Evolutionary conservation across 2,888 invertebrate genomes (phyloP).

Genomic region (Podotricha telesiphe): DNA sequence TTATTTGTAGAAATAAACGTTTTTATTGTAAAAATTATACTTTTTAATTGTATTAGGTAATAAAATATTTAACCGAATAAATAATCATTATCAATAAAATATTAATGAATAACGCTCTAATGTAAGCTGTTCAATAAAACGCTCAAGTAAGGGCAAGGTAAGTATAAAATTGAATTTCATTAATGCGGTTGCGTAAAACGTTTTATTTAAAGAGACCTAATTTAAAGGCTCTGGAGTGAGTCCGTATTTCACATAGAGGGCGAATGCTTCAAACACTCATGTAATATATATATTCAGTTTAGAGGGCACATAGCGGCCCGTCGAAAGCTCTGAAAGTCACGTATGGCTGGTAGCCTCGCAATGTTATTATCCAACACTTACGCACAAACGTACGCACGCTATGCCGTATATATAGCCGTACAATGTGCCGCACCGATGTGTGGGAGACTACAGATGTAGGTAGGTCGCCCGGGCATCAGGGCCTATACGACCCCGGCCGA

Average conservation of each 20-base stretch:
- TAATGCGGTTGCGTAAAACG: slow-evolving; percentile 31
- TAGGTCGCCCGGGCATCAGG: slow-evolving; percentile 75
- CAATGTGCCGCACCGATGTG: slow-evolving; percentile 29
- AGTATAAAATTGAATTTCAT: slow-evolving; percentile 37
- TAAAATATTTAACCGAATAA: neutral
- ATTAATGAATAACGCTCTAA: neutral
- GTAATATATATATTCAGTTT: slow-evolving; percentile 52
- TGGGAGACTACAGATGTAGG: slow-evolving; percentile 46
- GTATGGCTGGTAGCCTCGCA: slow-evolving; percentile 76
- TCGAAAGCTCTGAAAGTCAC: slow-evolving; percentile 80
- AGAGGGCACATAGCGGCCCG: slow-evolving; percentile 69
- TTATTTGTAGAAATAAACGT: too few relatives aligned
- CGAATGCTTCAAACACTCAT: slow-evolving; percentile 64
- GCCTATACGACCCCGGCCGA: slow-evolving; percentile 81
- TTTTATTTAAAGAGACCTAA: slow-evolving; percentile 78
- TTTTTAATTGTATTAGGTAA: neutral
- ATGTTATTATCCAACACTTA: slow-evolving; percentile 82
- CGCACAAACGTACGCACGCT: slow-evolving; percentile 66
- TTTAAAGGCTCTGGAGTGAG: slow-evolving; percentile 76
- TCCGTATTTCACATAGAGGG: slow-evolving; percentile 69
- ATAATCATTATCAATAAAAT: neutral
- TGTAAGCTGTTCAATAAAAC: slow-evolving; percentile 3
- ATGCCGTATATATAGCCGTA: slow-evolving; percentile 40
- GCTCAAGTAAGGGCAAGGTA: slow-evolving; percentile 13
- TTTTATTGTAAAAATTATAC: neutral